phyloP scores from a whole-genome alignment of 1,140 invertebrate genomes.

The Trypoxylus dichotomus region DNA sequence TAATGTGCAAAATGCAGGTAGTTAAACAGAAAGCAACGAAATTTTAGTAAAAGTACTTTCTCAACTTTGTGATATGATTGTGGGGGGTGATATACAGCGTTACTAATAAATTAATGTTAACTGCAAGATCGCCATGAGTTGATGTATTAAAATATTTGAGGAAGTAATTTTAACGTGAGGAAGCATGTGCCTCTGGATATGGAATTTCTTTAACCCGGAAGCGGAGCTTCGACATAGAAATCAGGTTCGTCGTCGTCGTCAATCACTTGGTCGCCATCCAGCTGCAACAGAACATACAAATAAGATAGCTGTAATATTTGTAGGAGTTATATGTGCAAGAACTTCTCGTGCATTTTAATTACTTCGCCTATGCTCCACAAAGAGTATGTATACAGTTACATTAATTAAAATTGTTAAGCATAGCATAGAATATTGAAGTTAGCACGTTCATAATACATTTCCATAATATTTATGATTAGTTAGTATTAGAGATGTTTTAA shows the following conservation, averaged over 20 bases:
- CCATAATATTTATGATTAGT: neutral
- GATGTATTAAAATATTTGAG: slow-evolving; percentile 6
- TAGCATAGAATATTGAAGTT: neutral
- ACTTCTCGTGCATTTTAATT: neutral
- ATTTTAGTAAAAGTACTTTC: neutral
- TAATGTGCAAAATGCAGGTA: neutral
- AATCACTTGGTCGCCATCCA: slow-evolving; percentile 81
- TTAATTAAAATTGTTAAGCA: neutral
- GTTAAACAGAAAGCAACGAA: neutral
- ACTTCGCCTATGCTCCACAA: neutral
- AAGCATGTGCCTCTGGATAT: slow-evolving; percentile 18
- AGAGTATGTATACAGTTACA: neutral
- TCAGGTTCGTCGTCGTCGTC: slow-evolving; percentile 84
- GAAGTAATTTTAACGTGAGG: slow-evolving; percentile 17
- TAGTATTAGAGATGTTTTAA: neutral
- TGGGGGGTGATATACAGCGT: neutral
- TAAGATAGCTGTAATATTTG: slow-evolving; percentile 11
- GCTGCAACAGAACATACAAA: slow-evolving; percentile 55
- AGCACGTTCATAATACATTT: too few relatives aligned
- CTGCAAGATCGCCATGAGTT: neutral
- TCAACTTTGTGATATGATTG: neutral
- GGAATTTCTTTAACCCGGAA: slow-evolving; percentile 66
- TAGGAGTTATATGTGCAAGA: neutral
- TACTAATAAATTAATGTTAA: neutral
- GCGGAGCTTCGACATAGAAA: slow-evolving; percentile 83